Base-by-base conservation (phyloP, 2,797 vertebrate species). In the Anabacerthia variegaticeps region DNA sequence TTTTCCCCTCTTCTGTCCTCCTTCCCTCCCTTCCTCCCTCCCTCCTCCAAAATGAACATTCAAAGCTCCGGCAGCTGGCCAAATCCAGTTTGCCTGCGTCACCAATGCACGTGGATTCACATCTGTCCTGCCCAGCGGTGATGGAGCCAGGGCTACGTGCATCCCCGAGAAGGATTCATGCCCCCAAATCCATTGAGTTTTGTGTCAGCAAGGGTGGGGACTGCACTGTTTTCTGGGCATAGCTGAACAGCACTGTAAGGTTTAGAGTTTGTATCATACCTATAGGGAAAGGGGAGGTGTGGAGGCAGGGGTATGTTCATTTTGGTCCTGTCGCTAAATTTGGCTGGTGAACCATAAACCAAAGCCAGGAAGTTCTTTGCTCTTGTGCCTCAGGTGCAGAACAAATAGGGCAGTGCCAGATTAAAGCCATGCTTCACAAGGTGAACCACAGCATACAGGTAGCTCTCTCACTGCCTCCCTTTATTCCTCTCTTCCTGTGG, bases 41-140 rank as follows among this genome's bases (percentile, higher is more conserved):
- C 83, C 79, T 88, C 80, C 55, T 51, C 58, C 20, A 90, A 81
- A 92, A 84, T 82, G 93, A 94, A 41, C 90, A 94, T 92, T 84
- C 90, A 94, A 95, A 96, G 94, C 77, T 44, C 76, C 67, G 14
- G 91, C 96, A 94, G 94, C 92, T 91, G 92, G 93, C 81, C 95
- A 95, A 68, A 93, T 92, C 91, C 90, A 92, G 89, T 96, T 95
- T 94, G 94, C 67, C 82, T 96, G 83, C 95, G 88, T 97, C 96
- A 97, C 73, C 1, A 0, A 16, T 55, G 76, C 94, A 96, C 61
- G 55, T 86, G 95, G 94, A 92, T 72, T 61, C 89, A 95, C 95
- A 97, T 95, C 94, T 96, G 93, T 90, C 83, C 79, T 95, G 85
- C 83, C 94, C 87, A 90, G 92, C 6, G 2, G 87, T 95, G 92